Evolutionary conservation across 1,140 invertebrate species (phyloP).

Genomic region (Drosophila seguyi): DNA sequence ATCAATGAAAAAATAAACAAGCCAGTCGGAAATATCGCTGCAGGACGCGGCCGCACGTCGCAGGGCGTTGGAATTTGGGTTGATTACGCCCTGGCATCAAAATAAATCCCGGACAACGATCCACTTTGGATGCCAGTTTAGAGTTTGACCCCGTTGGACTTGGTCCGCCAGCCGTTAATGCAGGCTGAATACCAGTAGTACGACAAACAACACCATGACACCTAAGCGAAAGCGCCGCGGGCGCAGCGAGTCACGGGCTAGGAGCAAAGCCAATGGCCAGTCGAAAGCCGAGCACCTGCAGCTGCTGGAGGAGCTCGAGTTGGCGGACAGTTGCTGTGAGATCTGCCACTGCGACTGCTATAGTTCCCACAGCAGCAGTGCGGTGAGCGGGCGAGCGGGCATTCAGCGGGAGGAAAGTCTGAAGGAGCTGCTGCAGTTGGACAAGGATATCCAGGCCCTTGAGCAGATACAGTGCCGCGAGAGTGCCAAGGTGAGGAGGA

Average conservation of each 20-base stretch:
- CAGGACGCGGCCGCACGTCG: conserved; percentile 22
- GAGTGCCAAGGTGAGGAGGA: conserved; percentile 19
- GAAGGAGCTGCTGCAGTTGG: conserved; percentile 58
- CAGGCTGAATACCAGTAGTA: not conserved
- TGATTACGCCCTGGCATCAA: conserved; percentile 51
- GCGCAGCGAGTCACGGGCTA: conserved; percentile 49
- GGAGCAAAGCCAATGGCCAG: conserved; percentile 32
- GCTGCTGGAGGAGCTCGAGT: conserved; percentile 65
- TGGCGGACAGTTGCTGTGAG: conserved; percentile 75
- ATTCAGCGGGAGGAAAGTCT: conserved; percentile 2
- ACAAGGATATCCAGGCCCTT: conserved; percentile 53
- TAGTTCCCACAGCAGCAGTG: conserved; percentile 71
- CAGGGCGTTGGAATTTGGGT: conserved; percentile 71
- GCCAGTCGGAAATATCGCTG: conserved; percentile 38
- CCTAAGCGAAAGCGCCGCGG: conserved; percentile 66
- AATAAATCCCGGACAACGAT: conserved; percentile 37
- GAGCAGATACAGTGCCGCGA: conserved; percentile 62
- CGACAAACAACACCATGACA: conserved; percentile 42
- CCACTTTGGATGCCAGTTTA: conserved; percentile 49
- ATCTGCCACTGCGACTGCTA: conserved; percentile 84
- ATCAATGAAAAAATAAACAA: conserved; percentile 78
- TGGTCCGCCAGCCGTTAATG: conserved; percentile 15
- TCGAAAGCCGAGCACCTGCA: conserved; percentile 57
- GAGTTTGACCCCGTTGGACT: conserved; percentile 59
- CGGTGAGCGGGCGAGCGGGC: conserved; percentile 30